phyloP scores from a whole-genome alignment of 1,140 invertebrate species.

The Zaprionus tsacasi region DNA sequence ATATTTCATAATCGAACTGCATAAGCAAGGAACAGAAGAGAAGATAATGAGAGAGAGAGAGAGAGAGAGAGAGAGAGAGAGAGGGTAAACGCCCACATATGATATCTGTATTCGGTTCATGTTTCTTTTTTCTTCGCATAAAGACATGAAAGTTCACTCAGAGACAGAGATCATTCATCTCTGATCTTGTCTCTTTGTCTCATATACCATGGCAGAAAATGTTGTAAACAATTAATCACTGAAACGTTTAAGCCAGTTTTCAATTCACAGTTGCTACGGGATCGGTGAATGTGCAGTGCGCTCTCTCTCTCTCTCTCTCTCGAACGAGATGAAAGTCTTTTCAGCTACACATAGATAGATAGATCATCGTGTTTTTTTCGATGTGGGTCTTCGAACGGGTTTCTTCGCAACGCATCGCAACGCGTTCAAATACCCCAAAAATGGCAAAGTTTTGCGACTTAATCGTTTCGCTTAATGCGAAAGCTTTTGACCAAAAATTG shows the following conservation, averaged over 20 bases:
- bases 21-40: too few relatives aligned
- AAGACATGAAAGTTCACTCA: conserved; percentile 30
- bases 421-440: conserved; percentile 14
- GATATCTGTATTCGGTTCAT: not conserved
- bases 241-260: conserved; percentile 19
- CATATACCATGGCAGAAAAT: conserved; percentile 7
- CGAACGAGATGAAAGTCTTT: conserved; percentile 40
- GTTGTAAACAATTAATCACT: conserved; percentile 40
- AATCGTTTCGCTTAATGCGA: conserved; percentile 41
- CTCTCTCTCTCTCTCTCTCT: too few relatives aligned
- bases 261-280: conserved; percentile 8
- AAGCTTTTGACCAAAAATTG: conserved; percentile 46
- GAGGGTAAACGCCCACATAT: conserved; percentile 8
- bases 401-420: conserved; percentile 6
- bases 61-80: too few relatives aligned
- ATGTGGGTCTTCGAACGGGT: conserved; percentile 33
- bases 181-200: conserved; percentile 17
- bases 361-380: conserved; percentile 13
- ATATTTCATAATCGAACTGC: too few relatives aligned
- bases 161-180: conserved; percentile 14
- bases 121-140: not conserved
- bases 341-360: not conserved
- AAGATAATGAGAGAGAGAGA: too few relatives aligned
- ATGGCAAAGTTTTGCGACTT: conserved; percentile 36
- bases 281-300: conserved; percentile 20